These are phyloP conservation scores for Pterocles orientalis DNA, from an alignment of 2,113 vertebrate genomes.

Conservation along the genomic window DNA sequence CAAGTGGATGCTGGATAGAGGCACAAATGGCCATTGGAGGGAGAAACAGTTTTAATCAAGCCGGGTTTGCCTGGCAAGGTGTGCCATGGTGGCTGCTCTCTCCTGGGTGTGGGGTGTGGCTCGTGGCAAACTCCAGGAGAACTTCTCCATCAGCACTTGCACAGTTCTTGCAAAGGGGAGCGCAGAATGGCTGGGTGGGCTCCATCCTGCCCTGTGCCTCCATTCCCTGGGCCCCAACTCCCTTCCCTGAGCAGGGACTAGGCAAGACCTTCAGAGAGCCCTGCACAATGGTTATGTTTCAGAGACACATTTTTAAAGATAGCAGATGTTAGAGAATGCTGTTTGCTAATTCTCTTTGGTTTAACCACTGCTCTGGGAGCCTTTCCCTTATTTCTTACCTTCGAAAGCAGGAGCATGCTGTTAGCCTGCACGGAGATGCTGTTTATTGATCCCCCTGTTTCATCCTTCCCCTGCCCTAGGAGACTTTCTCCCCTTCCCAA, in stretches of 20 bases:
- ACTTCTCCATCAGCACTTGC: not conserved
- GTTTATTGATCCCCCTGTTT: not conserved
- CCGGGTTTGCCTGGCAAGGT: not conserved
- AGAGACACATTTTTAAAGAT: too few species aligned
- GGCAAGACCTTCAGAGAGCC: not conserved
- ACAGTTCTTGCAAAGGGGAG: not conserved
- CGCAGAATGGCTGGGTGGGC: not conserved
- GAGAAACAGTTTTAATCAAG: not conserved
- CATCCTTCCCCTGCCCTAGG: accelerated
- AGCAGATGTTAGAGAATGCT: too few species aligned
- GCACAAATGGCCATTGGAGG: not conserved
- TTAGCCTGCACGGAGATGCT: not conserved
- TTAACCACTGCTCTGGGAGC: too few species aligned
- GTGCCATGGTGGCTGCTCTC: not conserved
- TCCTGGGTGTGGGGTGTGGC: not conserved
- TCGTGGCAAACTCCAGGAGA: not conserved
- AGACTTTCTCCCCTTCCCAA: not conserved
- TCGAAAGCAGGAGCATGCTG: too few species aligned
- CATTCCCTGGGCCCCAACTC: not conserved
- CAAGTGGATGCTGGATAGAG: not conserved
- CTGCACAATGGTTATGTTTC: too few species aligned
- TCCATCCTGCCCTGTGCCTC: not conserved
- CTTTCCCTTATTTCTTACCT: too few species aligned
- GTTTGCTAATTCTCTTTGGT: too few species aligned
- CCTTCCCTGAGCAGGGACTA: not conserved